Evolutionary conservation across 2,888 invertebrate species (phyloP), one percentile per base, ranked within the genome.

Genomic region (Candidula unifasciata): DNA sequence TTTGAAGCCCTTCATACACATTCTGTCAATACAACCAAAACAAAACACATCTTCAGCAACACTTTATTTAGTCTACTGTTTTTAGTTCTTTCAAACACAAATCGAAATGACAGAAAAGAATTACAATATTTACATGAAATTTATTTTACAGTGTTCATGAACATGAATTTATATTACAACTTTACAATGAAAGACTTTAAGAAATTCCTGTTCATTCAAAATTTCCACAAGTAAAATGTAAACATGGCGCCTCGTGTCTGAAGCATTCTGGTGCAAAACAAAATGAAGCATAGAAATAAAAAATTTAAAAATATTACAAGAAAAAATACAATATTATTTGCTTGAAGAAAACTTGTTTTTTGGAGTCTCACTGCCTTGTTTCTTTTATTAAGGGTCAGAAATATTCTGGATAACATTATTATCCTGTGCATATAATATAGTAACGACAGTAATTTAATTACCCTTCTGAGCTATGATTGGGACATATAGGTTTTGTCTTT

Each of bases 121-220:
- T 16, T 52, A 74, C 16, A 52, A 44, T 74, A 52, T 74, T 52
- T 52, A 52, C 73, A 74, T 37, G n/a, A 52, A 74, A 24, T n/a
- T n/a, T 52, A 74, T 27, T 27, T 27, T 74, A 74, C 73, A 37
- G 37, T 21, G 6, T 16, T 52, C 44, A 74, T n/a, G 37, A 71
- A 74, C 44, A 74, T 52, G 27, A 52, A 37, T 52, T 13, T 52
- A 10, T 10, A 30, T 10, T 74, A 27, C 52, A 74, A 27, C 73
- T 52, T 74, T 52, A 74, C 73, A 74, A 74, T 74, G 73, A 74
- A 74, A 74, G 73, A 74, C 73, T 74, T 52, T 52, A n/a, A 24
- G 73, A 74, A 44, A 74, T 74, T 27, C n/a, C 27, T 74, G 73
- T 35, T 52, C 73, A 52, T 74, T 71, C 35, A 27, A 74, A n/a